A percentile compares a stretch with the other conserved stretches of the same genome.
Evolutionary conservation across 2,888 invertebrate genomes (phyloP).

Genomic region (Pyrrhosoma nymphula): DNA sequence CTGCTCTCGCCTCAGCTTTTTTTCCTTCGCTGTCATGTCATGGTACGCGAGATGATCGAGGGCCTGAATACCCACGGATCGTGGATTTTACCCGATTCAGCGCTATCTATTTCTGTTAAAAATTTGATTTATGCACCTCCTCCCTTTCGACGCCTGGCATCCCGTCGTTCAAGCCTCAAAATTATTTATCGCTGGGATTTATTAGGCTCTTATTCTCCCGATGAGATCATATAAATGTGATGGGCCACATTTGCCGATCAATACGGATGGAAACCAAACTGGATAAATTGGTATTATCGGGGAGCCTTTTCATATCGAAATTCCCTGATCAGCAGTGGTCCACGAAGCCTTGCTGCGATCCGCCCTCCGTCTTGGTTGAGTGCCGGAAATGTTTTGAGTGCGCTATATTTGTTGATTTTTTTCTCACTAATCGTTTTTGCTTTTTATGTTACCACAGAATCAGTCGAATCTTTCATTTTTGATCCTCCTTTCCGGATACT

Average conservation of each 20-base stretch:
- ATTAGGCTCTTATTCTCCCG: background rate
- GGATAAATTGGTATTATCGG: background rate
- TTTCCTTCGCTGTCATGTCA: conserved; percentile 20
- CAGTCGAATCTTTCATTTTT: background rate
- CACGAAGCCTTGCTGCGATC: background rate
- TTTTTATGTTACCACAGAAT: background rate
- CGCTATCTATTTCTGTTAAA: conserved; percentile 17
- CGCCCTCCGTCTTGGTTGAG: background rate
- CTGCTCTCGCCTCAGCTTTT: conserved; percentile 40
- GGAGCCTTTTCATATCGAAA: background rate
- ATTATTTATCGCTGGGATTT: background rate
- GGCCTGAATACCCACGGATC: background rate
- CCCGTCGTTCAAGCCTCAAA: background rate
- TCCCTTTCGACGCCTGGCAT: background rate
- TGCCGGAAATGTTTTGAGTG: background rate
- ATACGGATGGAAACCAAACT: background rate
- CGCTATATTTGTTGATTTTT: background rate
- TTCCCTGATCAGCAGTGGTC: background rate
- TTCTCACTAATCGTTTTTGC: background rate
- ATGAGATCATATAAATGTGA: background rate
- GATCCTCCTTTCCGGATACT: background rate
- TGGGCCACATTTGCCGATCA: background rate
- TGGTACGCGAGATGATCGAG: background rate
- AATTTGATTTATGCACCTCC: background rate
- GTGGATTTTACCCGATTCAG: conserved; percentile 31